These are phyloP conservation scores for Mormyrus lacerda DNA, from an alignment of 2,113 vertebrate genomes.

Conservation along the genomic window DNA sequence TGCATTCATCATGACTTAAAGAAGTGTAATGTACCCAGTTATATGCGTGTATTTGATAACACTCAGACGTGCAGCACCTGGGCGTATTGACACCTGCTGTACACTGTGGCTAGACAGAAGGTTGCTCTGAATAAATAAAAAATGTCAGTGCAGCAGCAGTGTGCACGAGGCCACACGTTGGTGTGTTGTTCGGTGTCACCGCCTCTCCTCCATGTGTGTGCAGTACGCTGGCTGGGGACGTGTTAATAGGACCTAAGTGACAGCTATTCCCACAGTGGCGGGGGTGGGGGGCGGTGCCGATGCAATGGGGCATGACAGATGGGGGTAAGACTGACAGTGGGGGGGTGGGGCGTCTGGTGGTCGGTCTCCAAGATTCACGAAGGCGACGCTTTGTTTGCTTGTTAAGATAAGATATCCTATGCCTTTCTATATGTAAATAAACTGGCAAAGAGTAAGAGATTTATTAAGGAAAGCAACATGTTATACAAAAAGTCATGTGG, in stretches of 20 bases:
- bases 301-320: constrained; percentile 9
- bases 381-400: background rate
- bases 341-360: background rate
- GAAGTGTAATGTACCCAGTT: background rate
- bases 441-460: background rate
- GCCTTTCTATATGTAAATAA: background rate
- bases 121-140: background rate
- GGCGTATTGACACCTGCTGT: background rate
- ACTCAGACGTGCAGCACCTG: background rate
- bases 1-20: background rate
- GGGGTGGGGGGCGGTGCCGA: background rate
- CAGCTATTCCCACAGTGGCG: background rate
- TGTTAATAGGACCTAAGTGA: background rate
- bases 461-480: background rate
- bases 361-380: background rate
- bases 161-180: background rate
- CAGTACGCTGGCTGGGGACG: background rate
- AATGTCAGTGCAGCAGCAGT: background rate
- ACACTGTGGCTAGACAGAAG: background rate
- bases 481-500: background rate
- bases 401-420: background rate
- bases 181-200: background rate
- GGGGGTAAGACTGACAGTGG: background rate
- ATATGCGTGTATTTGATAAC: background rate
- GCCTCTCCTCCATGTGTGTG: background rate